Base-by-base conservation (phyloP, 2,113 vertebrate genomes). In the Ascaphus truei region DNA sequence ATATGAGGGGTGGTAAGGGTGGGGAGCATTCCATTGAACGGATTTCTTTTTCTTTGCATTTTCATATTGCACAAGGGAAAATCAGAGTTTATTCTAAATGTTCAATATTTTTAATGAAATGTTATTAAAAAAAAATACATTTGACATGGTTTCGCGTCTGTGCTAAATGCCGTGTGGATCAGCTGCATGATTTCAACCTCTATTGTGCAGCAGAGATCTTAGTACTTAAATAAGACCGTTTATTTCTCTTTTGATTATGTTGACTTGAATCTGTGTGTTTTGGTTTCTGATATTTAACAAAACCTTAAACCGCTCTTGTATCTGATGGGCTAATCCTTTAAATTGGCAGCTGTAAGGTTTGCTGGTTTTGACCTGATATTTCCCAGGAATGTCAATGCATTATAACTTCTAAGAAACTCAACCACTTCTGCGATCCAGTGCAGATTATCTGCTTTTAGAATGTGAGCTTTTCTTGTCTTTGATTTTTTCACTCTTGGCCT, bases 321-420 rank as follows among this genome's bases (percentile, higher is more conserved):
- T 52, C 48, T 65, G 51, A 63, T 36, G 29, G 37, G 30, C 47
- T 64, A 65, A 65, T 65, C 62, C 51, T 20, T 53, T 65, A 23
- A 65, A 33, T 48, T 26, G 31, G 36, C 15, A 25, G 16, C 30
- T 53, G n/a, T 33, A 37, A 52, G 33, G 62, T 65, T 65, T 41
- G 23, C n/a, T 65, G 33, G 48, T 65, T 31, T 65, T 53, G 62
- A 65, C 62, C 62, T 65, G n/a, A 34, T 65, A 65, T 52, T 65
- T 65, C 47, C 48, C 62, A 65, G 62, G 47, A 65, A 65, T 52
- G 33, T 52, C 47, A 52, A 10, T 30, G 33, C 34, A 39, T 50
- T 52, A 20, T 52, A 37, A 52, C 37, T 65, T 65, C 62, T 65
- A 52, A 65, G 62, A 52, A 65, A 65, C 6, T 3, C 47, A 47